Percentiles rank a stretch among this genome's conserved stretches.
Conservation (phyloP, 92 coral and sea anemone species). For the Epizoanthus illoricatus region DNA sequence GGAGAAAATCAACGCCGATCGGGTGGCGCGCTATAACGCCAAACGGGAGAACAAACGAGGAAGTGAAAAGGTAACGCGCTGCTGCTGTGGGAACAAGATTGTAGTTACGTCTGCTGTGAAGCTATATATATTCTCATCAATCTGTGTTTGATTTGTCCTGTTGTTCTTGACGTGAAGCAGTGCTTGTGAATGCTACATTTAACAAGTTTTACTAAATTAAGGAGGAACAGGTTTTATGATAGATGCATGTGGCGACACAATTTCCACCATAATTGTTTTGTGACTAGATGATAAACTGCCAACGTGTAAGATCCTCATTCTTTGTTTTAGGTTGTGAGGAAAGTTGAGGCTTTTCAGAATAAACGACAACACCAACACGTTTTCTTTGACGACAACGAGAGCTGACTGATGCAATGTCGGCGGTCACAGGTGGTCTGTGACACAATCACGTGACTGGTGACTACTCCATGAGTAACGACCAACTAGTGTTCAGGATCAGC, state of each 20-base stretch:
- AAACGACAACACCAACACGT: conserved; percentile 73
- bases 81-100: too few species aligned
- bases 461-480: too few species aligned
- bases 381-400: conserved; percentile 65
- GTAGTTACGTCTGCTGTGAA: background rate
- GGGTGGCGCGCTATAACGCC: conserved; percentile 73
- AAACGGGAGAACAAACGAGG: conserved; percentile 87
- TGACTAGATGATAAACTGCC: too few species aligned
- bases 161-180: too few species aligned
- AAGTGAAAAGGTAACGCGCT: conserved; percentile 73
- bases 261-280: too few species aligned
- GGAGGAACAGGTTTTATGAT: too few species aligned
- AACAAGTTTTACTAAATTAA: too few species aligned
- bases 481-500: too few species aligned
- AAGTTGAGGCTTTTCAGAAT: conserved; percentile 77
- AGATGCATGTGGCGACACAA: too few species aligned
- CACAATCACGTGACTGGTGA: too few species aligned
- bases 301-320: background rate
- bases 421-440: background rate
- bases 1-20: conserved; percentile 89
- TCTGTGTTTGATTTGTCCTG: background rate
- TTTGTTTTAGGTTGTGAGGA: conserved; percentile 63
- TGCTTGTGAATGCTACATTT: too few species aligned
- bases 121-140: too few species aligned
- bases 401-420: background rate